Evolutionary conservation across 2,888 invertebrate genomes (phyloP).

Genomic region (Odontothrips loti): DNA sequence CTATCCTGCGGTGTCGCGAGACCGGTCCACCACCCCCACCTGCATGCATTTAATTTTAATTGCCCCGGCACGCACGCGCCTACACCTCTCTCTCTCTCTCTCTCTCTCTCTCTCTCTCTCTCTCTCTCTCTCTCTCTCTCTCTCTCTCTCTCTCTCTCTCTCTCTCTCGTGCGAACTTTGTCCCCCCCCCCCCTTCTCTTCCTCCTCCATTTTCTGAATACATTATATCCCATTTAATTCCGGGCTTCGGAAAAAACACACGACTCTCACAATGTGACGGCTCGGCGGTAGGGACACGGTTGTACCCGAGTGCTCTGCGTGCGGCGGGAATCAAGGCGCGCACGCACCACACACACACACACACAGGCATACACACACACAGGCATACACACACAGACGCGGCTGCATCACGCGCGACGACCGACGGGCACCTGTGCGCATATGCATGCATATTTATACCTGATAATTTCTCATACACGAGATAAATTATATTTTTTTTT

Average conservation of each 20-base stretch:
- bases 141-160: not conserved
- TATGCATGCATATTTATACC: constrained; percentile 21
- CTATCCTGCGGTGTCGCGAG: too few relatives aligned
- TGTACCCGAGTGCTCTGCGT: not conserved
- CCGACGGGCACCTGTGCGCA: constrained; percentile 16
- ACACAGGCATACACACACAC: not conserved
- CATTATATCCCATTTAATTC: constrained; percentile 3
- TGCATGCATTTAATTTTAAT: not conserved
- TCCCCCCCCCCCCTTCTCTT: not conserved
- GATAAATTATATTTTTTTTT: constrained; percentile 3
- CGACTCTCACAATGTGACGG: constrained; percentile 11
- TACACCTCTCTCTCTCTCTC: too few relatives aligned
- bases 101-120: not conserved
- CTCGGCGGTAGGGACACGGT: not conserved
- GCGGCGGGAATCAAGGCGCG: constrained; percentile 2
- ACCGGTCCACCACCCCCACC: not conserved
- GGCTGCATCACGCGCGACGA: not conserved
- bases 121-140: not conserved
- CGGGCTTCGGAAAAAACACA: constrained; percentile 9
- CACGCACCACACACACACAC: constrained; percentile 6
- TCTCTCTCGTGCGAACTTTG: not conserved
- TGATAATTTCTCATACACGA: not conserved
- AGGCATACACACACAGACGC: not conserved
- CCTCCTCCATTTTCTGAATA: not conserved
- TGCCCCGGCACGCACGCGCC: not conserved